phyloP scores from a whole-genome alignment of 1,140 invertebrate species.

The Nasonia vitripennis region DNA sequence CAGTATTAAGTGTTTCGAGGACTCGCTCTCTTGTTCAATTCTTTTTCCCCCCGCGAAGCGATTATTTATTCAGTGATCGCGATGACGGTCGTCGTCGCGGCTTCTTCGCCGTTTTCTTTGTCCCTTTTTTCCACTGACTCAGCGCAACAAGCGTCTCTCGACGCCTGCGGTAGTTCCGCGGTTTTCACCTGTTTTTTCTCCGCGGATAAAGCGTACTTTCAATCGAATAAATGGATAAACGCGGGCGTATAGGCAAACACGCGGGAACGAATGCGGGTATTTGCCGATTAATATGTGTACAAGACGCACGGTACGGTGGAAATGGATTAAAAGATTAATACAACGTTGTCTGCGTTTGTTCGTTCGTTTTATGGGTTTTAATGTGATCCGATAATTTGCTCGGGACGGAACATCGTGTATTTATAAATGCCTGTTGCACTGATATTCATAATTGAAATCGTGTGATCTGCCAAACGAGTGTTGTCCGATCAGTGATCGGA shows the following conservation, averaged over 20 bases:
- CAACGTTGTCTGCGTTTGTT: neutral
- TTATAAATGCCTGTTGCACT: neutral
- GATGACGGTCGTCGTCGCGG: neutral
- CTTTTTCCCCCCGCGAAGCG: neutral
- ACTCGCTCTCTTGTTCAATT: neutral
- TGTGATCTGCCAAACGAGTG: neutral
- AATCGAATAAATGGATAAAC: neutral
- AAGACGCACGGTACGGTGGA: neutral
- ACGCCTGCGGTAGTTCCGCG: neutral
- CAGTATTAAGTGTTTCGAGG: neutral
- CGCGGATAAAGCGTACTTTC: neutral
- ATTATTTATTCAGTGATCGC: constrained; percentile 16
- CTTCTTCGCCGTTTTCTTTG: no score
- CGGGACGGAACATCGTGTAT: neutral
- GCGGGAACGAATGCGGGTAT: neutral
- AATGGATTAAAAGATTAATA: neutral
- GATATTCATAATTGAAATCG: neutral
- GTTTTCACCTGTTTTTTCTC: neutral
- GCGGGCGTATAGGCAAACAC: neutral
- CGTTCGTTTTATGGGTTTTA: neutral
- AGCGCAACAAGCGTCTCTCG: neutral
- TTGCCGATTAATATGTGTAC: neutral
- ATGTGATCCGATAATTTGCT: neutral
- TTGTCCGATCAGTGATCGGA: neutral
- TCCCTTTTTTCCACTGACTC: neutral